Base-by-base conservation (phyloP, 2,113 vertebrate species). In the Edolisoma coerulescens region DNA sequence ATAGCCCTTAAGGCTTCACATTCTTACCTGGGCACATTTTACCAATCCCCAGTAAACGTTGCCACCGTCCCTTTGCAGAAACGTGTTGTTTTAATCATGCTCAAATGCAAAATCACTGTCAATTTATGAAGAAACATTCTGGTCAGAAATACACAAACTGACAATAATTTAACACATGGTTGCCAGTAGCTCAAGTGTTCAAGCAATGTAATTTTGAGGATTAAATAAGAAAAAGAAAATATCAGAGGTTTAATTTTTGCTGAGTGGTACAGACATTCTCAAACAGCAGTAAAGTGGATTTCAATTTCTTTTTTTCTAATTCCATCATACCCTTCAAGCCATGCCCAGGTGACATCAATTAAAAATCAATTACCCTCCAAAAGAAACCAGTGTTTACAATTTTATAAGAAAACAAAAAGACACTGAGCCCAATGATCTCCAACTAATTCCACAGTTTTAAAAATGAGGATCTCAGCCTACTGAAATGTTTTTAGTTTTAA, bases 401-500 rank as follows among this genome's bases (percentile, higher is more conserved):
- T 89, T 28, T 33, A 3, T 49, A 30, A 56, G 13, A 60, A 37
- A 57, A 45, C 41, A 77, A 49, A 35, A 77, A 13, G 15, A 35
- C 50, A 71, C 16, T 37, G 52, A 86, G 61, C n/a, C 13, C 13
- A 41, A 16, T 10, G 13, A 60, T 28, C 24, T 56, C 12, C 63
- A 67, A 21, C 26, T 37, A 32, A 59, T 57, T 49, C 49, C 26
- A 27, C n/a, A 19, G 16, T 44, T 84, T 50, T 37, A 18, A 52
- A 88, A 87, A 70, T 6, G 5, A 71, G 26, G n/a, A 21, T 69
- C 87, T 45, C 44, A 52, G 15, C 21, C 33, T 8, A 70, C 17
- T 93, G 95, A 96, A 97, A 96, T 96, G 95, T 35, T 80, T 80
- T 33, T 20, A 47, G 41, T 33, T 76, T 10, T 24, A 56, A 33